Base-by-base conservation (phyloP, 2,888 invertebrate species). In the Miltochrista miniata region DNA sequence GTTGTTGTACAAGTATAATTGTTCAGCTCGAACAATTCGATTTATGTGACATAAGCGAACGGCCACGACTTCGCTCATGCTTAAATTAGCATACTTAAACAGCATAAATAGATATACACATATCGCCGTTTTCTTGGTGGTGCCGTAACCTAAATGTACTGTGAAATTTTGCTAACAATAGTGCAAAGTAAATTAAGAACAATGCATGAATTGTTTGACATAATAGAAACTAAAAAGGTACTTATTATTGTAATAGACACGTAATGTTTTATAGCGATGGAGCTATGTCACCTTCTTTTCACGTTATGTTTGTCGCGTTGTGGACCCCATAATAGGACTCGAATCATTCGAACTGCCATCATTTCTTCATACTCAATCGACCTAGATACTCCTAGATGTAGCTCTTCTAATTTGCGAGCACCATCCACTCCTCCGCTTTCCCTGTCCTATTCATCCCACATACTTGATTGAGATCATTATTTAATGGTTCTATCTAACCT, bases 51-150 rank as follows among this genome's bases (percentile, higher is more conserved):
- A 60, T 55, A 49, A 56, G 48, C 51, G 39, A 51, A 43, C 11
- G 52, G 54, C 51, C 31, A 39, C 42, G 41, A 45, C 40, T 61
- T 51, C 59, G 39, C 41, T 42, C 43, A 45, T 51, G 55, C 35
- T 54, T 55, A 64, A 38, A 64, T 68, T 68, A 57, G 57, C 62
- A 64, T 64, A 61, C 40, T 43, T 47, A 50, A 54, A 45, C 49
- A 31, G 51, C 50, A 43, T 47, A 56, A 51, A 46, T 44, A 63
- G 45, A 44, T 48, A 29, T 34, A 48, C 38, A 43, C 40, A 41
- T 41, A 44, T 36, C 47, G 39, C 10, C 24, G 12, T 44, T 44
- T 35, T 34, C 24, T 44, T 29, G 44, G 35, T 34, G 1, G 15
- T 48, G 9, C 30, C 31, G 47, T 46, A 39, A 44, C 49, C 49